Evolutionary conservation across 2,113 vertebrate genomes (phyloP), one percentile per base, ranked within the genome.

Genomic region (Sinocyclocheilus anshuiensis): DNA sequence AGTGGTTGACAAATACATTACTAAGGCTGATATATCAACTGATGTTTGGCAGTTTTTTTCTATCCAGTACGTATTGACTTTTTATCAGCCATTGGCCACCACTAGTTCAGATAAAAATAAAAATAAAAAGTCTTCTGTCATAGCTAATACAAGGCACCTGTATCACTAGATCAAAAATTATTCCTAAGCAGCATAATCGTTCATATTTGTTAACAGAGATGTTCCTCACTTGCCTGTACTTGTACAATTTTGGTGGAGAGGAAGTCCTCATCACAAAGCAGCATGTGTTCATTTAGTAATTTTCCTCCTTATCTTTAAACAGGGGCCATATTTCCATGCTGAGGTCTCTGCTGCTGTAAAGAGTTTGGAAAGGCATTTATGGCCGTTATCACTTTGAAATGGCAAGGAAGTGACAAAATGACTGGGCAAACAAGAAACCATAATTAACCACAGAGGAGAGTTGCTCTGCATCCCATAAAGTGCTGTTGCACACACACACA

Each of bases 381-480:
- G 84, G 84, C 77, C 78, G 72, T 87, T 90, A 92, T 93, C 89
- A 84, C 90, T 93, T 92, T 90, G 84, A 92, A 91, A 92, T 89
- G 90, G 89, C 88, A 85, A 90, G 91, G 86, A 92, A 91, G 88
- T 88, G 89, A 92, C 91, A 91, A 91, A 90, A 89, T 92, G 91
- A 84, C 88, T 91, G 91, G 92, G 91, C 91, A 92, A 94, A 90
- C 91, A 92, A 91, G 91, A 93, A 90, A 93, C 93, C 92, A 91
- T 92, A 95, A 94, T 95, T 92, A 95, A 92, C 92, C 88, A 88
- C 86, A 90, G 75, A 89, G 90, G 83, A 91, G 90, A 93, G 87
- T 94, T 85, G 86, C 86, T 89, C 90, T 91, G 88, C 89, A 89
- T 92, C 89, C 90, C 90, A 92, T 90, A 90, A 88, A 92, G 50